Evolutionary conservation across 2,797 vertebrate genomes (phyloP).

Genomic region (Atherinosoma microstoma): DNA sequence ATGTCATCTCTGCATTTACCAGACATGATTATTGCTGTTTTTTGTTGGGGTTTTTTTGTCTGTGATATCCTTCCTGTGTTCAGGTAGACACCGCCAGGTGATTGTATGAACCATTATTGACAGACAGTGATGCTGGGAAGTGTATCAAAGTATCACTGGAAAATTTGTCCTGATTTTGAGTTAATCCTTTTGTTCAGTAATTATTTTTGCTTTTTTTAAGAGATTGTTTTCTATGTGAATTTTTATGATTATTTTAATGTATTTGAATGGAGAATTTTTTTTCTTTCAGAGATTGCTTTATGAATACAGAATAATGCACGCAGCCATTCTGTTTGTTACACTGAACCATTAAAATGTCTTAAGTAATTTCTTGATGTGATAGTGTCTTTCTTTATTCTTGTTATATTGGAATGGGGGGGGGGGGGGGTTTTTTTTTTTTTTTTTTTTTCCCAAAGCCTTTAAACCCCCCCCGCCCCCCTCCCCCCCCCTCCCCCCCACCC

Average conservation of each 20-base stretch:
- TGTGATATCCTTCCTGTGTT: not conserved
- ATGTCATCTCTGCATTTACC: conserved; percentile 4
- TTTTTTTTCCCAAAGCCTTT: too few relatives aligned
- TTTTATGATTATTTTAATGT: conserved; percentile 78
- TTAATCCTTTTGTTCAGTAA: conserved; percentile 52
- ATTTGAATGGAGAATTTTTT: conserved; percentile 57
- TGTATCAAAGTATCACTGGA: conserved; percentile 63
- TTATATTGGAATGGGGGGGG: not conserved
- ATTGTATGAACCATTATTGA: conserved; percentile 16
- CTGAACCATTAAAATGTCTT: conserved; percentile 75
- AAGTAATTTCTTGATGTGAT: conserved; percentile 33
- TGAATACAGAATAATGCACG: conserved; percentile 66
- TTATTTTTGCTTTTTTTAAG: conserved; percentile 42
- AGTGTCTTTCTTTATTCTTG: conserved; percentile 18
- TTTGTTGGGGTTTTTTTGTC: not conserved
- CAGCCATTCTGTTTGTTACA: conserved; percentile 63
- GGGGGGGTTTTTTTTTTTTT: too few relatives aligned
- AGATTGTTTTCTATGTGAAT: conserved; percentile 70
- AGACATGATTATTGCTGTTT: not conserved
- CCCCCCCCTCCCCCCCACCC: too few relatives aligned
- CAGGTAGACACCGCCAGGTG: conserved; percentile 12
- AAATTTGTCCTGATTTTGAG: conserved; percentile 48
- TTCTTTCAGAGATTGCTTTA: conserved; percentile 36
- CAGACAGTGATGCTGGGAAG: not conserved
- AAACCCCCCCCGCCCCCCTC: too few relatives aligned